Evolutionary conservation across 2,888 invertebrate genomes (phyloP), one percentile per base, ranked within the genome.

Genomic region (Athalia circularis): DNA sequence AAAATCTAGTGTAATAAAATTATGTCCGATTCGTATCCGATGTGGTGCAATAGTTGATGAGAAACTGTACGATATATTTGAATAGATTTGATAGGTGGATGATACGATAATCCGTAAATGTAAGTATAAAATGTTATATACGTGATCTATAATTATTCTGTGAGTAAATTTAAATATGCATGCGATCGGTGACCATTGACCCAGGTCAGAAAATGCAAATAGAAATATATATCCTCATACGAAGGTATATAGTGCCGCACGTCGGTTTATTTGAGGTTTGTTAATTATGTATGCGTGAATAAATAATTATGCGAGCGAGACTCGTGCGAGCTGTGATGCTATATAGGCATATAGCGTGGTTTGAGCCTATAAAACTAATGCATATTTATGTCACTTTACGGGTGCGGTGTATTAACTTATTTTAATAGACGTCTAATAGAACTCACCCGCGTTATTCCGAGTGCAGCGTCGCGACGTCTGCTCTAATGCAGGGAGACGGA

Each of bases 281-380:
- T 77, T 86, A 86, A 86, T 86, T 86, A 86, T 85, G 85, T 86
- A 85, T 85, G 85, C 86, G 83, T 81, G 82, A 80, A 81, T 83
- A 82, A 84, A 85, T 70, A 77, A 77, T 77, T 65, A 72, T 72
- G 50, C 65, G 59, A 47, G 83, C 82, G 29, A 29, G 83, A 85
- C 52, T 83, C 81, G 81, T 79, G 83, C 82, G 81, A 82, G 72
- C 45, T 65, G 43, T 45, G 29, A 29, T 29, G 29, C 29, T 29
- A 29, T 29, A 29, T 29, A 9, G n/a, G 43, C 29, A 11, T 52
- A 48, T 50, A 15, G 64, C 68, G 76, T 65, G 80, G 45, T 67
- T 59, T 50, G 67, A 15, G 48, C 61, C 48, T 79, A 68, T 79
- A 80, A 79, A 77, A 79, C 77, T 79, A 77, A 78, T 77, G 77